Evolutionary conservation across 2,888 invertebrate genomes (phyloP).

Genomic region (Erebia epiphron): DNA sequence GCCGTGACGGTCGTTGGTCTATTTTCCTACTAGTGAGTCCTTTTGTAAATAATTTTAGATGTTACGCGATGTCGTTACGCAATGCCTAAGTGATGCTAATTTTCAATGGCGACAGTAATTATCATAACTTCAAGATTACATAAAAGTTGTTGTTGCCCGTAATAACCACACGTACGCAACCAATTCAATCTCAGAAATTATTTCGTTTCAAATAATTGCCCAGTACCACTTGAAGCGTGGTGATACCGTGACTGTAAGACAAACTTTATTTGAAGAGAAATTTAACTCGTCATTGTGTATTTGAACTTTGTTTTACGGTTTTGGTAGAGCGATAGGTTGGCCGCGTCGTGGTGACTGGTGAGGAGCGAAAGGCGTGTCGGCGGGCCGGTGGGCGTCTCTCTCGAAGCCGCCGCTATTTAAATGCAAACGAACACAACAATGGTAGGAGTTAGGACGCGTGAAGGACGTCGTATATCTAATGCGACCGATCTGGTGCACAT

Average conservation of each 20-base stretch:
- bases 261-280: slow-evolving; percentile 19
- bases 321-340: slow-evolving; percentile 37
- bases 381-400: slow-evolving; percentile 66
- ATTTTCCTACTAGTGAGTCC: slow-evolving; percentile 79
- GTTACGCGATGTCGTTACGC: slow-evolving; percentile 62
- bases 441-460: slow-evolving; percentile 81
- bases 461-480: slow-evolving; percentile 80
- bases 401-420: slow-evolving; percentile 72
- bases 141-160: slow-evolving; percentile 26
- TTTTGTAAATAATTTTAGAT: slow-evolving; percentile 75
- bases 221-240: slow-evolving; percentile 16
- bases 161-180: slow-evolving; percentile 27
- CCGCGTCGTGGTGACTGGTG: slow-evolving; percentile 31
- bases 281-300: slow-evolving; percentile 26
- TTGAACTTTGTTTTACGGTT: slow-evolving; percentile 31
- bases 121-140: slow-evolving; percentile 20
- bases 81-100: slow-evolving; percentile 66
- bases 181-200: slow-evolving; percentile 50
- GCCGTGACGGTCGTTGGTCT: slow-evolving; percentile 78
- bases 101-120: slow-evolving; percentile 44
- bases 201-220: slow-evolving; percentile 57
- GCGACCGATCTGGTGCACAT: slow-evolving; percentile 73
- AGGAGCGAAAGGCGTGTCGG: slow-evolving; percentile 60
- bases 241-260: slow-evolving; percentile 16
- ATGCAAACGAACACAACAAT: slow-evolving; percentile 79